These are phyloP conservation scores for Belonocnema kinseyi DNA, from an alignment of 1,140 invertebrate species.

Conservation along the genomic window DNA sequence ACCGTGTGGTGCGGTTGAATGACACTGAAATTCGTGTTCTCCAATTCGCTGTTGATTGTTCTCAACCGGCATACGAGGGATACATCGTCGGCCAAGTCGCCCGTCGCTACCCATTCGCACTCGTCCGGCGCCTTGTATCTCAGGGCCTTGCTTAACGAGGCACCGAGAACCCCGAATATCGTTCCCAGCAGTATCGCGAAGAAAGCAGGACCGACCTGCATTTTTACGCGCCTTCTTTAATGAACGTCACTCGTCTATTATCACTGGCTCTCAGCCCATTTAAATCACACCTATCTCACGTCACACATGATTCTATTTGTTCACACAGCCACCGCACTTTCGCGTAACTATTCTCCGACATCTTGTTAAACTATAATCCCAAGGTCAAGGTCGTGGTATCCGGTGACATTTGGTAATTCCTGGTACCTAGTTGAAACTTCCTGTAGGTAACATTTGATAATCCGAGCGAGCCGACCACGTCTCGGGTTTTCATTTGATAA, in stretches of 20 bases:
- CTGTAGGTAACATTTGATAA: not conserved
- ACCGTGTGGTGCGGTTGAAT: constrained; percentile 92
- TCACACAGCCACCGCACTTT: constrained; percentile 34
- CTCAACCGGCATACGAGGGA: constrained; percentile 86
- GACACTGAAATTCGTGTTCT: constrained; percentile 92
- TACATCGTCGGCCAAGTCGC: constrained; percentile 81
- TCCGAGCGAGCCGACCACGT: not conserved
- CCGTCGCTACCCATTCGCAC: constrained; percentile 86
- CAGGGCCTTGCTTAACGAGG: constrained; percentile 82
- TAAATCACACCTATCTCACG: constrained; percentile 53
- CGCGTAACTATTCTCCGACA: constrained; percentile 32
- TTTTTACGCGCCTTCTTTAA: constrained; percentile 53
- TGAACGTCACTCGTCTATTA: constrained; percentile 37
- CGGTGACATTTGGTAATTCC: not conserved
- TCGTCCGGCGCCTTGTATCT: constrained; percentile 90
- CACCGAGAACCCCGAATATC: constrained; percentile 81
- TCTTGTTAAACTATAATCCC: not conserved
- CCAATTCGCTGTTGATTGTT: constrained; percentile 91
- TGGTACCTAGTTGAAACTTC: not conserved
- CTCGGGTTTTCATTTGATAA: constrained; percentile 21
- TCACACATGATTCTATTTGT: constrained; percentile 44
- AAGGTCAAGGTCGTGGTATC: not conserved
- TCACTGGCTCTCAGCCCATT: constrained; percentile 54
- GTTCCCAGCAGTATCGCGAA: constrained; percentile 80
- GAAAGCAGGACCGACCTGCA: constrained; percentile 73